phyloP scores from a whole-genome alignment of 1,140 invertebrate species.

The Rhizoglyphus robini region DNA sequence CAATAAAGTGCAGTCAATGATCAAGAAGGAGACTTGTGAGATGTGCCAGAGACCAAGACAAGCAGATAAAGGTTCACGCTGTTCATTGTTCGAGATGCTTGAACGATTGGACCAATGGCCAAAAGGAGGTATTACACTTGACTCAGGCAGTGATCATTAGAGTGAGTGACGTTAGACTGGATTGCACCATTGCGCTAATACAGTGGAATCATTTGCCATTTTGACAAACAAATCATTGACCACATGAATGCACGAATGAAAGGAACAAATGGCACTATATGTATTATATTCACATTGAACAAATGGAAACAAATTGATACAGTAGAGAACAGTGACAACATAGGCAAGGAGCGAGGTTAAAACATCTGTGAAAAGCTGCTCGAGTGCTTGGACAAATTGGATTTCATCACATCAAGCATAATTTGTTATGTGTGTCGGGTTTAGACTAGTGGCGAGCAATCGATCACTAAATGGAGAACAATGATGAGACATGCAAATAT shows the following conservation, averaged over 20 bases:
- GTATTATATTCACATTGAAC: too few species aligned
- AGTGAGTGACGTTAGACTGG: too few species aligned
- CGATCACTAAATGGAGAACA: not conserved
- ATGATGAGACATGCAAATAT: not conserved
- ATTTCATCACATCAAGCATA: slow-evolving; percentile 11
- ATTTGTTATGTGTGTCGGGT: not conserved
- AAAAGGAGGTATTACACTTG: not conserved
- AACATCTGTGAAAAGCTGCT: not conserved
- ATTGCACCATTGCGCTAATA: too few species aligned
- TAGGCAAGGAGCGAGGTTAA: not conserved
- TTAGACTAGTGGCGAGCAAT: not conserved
- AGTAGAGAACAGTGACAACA: not conserved
- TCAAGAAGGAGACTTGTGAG: too few species aligned
- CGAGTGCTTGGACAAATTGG: not conserved
- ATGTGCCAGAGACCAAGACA: too few species aligned
- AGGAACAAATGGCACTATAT: not conserved
- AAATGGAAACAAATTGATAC: slow-evolving; percentile 9
- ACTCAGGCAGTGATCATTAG: too few species aligned
- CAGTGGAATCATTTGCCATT: too few species aligned
- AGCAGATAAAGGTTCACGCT: too few species aligned
- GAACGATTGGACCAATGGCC: not conserved
- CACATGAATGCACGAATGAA: not conserved
- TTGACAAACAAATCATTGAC: not conserved
- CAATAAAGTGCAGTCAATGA: too few species aligned
- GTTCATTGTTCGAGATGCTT: too few species aligned